phyloP scores from a whole-genome alignment of 2,113 vertebrate genomes.

The Axis porcinus region DNA sequence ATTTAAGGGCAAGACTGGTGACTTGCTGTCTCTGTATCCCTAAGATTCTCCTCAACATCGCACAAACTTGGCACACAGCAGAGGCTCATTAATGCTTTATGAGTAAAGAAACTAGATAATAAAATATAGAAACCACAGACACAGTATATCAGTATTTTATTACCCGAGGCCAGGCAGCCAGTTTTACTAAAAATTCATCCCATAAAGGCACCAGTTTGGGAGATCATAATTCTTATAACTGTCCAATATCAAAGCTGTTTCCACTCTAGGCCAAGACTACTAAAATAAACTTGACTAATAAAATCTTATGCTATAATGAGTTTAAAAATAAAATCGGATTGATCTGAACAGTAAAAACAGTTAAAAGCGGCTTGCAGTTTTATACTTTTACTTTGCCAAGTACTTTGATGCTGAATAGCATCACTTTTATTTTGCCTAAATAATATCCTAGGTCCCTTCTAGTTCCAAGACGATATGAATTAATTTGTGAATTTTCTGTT shows the following conservation, averaged over 20 bases:
- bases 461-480: not conserved
- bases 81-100: not conserved
- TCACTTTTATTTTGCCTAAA: constrained; percentile 26
- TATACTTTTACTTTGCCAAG: not conserved
- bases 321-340: constrained; percentile 29
- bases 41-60: not conserved
- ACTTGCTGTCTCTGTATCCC: not conserved
- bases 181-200: not conserved
- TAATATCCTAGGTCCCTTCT: not conserved
- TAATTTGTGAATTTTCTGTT: not conserved
- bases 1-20: not conserved
- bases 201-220: not conserved
- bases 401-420: constrained; percentile 12
- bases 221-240: not conserved
- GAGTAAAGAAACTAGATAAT: not conserved
- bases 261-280: not conserved
- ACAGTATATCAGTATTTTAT: not conserved
- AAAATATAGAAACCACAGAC: not conserved
- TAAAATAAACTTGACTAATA: not conserved
- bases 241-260: not conserved
- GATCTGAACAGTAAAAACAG: not conserved
- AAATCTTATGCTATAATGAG: not conserved
- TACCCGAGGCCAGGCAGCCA: not conserved
- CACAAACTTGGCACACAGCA: not conserved
- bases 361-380: not conserved